phyloP scores from a whole-genome alignment of 2,888 invertebrate genomes.

The Drymonia ruficornis region DNA sequence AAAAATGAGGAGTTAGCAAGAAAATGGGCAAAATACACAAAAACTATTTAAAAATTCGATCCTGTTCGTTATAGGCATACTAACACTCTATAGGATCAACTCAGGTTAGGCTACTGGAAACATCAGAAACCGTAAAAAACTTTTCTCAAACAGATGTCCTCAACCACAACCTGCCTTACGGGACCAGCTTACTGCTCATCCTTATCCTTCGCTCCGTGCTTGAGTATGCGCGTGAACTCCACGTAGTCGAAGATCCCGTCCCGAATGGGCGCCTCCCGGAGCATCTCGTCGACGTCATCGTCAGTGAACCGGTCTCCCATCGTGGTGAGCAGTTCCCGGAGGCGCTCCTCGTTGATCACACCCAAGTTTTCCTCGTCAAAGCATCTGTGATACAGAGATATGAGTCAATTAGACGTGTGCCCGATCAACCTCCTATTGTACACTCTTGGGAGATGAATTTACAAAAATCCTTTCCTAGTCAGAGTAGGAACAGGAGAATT shows the following conservation, averaged over 20 bases:
- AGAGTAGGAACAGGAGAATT: no score
- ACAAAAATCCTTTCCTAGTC: no score
- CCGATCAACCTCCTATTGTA: no score
- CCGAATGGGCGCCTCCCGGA: constrained; percentile 98
- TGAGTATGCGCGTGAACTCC: constrained; percentile 99
- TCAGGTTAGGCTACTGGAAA: no score
- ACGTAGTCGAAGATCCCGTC: constrained; percentile 97
- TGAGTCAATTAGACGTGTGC: neutral
- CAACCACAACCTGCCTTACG: constrained; percentile 26
- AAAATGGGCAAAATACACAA: no score
- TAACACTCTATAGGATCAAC: no score
- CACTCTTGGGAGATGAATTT: no score
- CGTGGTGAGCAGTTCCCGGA: constrained; percentile 97
- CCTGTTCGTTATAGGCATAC: no score
- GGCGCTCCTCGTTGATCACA: constrained; percentile 95
- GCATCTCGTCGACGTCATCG: constrained; percentile 99
- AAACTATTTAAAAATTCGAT: no score
- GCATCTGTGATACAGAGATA: constrained; percentile 80
- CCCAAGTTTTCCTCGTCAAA: constrained; percentile 99
- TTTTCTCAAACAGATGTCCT: constrained; percentile 9
- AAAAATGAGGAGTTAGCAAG: no score
- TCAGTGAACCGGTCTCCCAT: constrained; percentile 99
- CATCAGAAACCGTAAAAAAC: no score
- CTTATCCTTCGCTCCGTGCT: constrained; percentile 99
- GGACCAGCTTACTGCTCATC: constrained; percentile 91